Percentiles rank a stretch among this genome's conserved stretches.
These are phyloP conservation scores for Pyrochroa serraticornis DNA, from an alignment of 2,888 invertebrate species.

Conservation along the genomic window DNA sequence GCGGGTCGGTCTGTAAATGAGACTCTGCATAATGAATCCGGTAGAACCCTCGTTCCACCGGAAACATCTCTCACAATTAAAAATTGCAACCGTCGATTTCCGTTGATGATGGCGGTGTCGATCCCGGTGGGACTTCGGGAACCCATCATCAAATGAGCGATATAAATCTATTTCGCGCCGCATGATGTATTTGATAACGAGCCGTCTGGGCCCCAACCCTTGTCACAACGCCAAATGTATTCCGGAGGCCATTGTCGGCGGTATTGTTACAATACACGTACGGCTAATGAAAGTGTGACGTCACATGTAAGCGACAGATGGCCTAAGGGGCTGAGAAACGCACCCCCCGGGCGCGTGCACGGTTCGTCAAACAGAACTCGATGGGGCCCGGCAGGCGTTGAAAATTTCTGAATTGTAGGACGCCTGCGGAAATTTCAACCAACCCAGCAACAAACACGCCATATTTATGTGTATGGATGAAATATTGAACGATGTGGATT, in stretches of 20 bases:
- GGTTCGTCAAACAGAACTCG: constrained; percentile 17
- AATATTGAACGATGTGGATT: no score
- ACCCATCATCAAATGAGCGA: constrained; percentile 24
- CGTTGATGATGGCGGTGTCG: constrained; percentile 1
- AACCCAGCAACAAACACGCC: no score
- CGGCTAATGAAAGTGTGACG: constrained; percentile 37
- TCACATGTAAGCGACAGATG: constrained; percentile 35
- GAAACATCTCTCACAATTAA: no score
- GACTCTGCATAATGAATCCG: no score
- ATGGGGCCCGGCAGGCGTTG: constrained; percentile 6
- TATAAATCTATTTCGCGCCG: constrained; percentile 27
- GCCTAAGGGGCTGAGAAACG: constrained; percentile 29
- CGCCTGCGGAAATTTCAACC: no score
- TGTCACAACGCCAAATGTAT: constrained; percentile 25
- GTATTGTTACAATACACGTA: constrained; percentile 33
- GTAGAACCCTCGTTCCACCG: no score
- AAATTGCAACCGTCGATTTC: no score
- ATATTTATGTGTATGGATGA: no score
- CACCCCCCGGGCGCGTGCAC: constrained; percentile 34
- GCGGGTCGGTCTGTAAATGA: no score
- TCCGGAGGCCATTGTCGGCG: constrained; percentile 25
- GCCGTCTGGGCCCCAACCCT: constrained; percentile 28
- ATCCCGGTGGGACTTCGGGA: constrained; percentile 16
- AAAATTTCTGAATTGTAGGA: background rate
- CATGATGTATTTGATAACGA: constrained; percentile 30